A percentile compares a stretch with the other conserved stretches of the same genome.
Conservation (phyloP, 2,113 vertebrate genomes). For the Nannobrachium achirus region DNA sequence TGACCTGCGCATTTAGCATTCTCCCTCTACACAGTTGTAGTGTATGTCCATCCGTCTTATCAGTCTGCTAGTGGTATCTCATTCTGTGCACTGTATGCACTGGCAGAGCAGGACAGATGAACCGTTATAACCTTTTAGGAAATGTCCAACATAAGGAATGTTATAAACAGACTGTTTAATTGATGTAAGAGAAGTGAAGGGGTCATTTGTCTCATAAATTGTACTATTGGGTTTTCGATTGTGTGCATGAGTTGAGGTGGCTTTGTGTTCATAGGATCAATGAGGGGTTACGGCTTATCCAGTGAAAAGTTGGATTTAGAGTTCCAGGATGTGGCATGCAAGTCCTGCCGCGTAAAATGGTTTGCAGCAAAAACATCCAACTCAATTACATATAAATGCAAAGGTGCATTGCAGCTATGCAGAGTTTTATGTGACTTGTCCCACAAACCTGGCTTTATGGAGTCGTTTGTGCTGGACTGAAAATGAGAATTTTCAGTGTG, state of each 20-base stretch:
- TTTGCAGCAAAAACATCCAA: constrained; percentile 29
- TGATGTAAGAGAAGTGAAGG: constrained; percentile 2
- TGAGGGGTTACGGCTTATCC: constrained; percentile 41
- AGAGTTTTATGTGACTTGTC: constrained; percentile 55
- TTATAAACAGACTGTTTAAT: constrained; percentile 16
- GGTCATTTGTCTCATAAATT: constrained; percentile 3
- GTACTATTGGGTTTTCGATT: constrained; percentile 6
- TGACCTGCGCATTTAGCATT: constrained; percentile 17
- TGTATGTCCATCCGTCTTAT: constrained; percentile 47
- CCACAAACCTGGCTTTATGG: constrained; percentile 47
- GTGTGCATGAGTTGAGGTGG: constrained; percentile 6
- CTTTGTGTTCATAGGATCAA: constrained; percentile 25
- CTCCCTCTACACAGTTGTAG: constrained; percentile 24
- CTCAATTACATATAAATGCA: constrained; percentile 54
- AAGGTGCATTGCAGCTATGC: constrained; percentile 66
- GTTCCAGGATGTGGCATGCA: constrained; percentile 19
- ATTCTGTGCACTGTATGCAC: constrained; percentile 42
- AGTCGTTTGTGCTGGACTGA: constrained; percentile 30
- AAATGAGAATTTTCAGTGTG: constrained; percentile 41
- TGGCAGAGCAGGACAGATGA: constrained; percentile 33
- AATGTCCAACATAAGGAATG: constrained; percentile 19
- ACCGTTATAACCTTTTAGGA: constrained; percentile 20
- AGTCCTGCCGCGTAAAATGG: constrained; percentile 17
- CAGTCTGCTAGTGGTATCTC: constrained; percentile 40
- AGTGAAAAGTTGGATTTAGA: constrained; percentile 47